Conservation (phyloP, 1,140 invertebrate genomes). For the Bombus vancouverensis region DNA sequence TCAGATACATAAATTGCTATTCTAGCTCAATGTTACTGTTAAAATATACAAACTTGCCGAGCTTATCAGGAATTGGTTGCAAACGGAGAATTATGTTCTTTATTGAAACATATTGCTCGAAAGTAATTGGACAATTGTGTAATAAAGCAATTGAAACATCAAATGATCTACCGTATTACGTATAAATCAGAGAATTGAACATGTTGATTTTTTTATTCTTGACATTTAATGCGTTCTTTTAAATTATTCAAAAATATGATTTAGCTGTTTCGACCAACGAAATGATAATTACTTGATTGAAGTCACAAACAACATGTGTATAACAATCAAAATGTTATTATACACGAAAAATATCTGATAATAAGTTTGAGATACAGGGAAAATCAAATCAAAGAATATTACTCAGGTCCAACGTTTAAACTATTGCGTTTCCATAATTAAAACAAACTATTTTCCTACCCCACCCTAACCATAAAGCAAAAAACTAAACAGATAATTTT, state of each 20-base stretch:
- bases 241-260: not conserved
- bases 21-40: conserved; percentile 10
- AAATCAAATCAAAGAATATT: no score
- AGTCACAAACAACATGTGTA: not conserved
- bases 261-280: not conserved
- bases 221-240: not conserved
- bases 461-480: not conserved
- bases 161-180: not conserved
- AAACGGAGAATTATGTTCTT: not conserved
- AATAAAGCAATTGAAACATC: not conserved
- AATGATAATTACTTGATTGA: not conserved
- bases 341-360: not conserved
- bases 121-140: not conserved
- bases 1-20: conserved; percentile 11
- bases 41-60: not conserved
- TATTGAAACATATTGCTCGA: not conserved
- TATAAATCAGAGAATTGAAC: not conserved
- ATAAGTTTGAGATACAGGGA: not conserved
- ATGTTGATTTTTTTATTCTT: not conserved
- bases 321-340: not conserved
- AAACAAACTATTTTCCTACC: not conserved
- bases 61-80: not conserved
- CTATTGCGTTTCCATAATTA: not conserved
- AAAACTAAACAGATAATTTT: not conserved
- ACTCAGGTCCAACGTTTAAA: no score